These are phyloP conservation scores for Toxostoma redivivum DNA, from an alignment of 2,113 vertebrate genomes.

Conservation along the genomic window DNA sequence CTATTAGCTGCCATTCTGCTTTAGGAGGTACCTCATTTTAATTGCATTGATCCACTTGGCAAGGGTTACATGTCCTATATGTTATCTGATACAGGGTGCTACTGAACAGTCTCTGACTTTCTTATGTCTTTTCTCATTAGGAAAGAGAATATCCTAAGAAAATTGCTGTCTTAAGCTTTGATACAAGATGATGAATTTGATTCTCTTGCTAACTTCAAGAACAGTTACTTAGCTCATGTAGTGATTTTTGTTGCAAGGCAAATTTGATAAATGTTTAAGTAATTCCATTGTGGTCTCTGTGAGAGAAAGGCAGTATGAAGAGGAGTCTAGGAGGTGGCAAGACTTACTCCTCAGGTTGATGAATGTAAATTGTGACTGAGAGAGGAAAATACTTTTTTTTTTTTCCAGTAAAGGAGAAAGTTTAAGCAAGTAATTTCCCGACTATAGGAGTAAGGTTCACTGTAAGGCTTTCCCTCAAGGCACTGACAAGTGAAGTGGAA, in stretches of 20 bases:
- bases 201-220: neutral
- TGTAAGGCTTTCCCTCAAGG: neutral
- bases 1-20: neutral
- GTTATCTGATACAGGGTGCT: neutral
- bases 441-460: neutral
- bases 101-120: neutral
- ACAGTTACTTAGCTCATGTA: neutral
- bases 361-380: neutral
- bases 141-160: neutral
- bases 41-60: neutral
- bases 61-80: neutral
- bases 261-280: neutral
- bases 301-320: neutral
- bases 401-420: neutral
- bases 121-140: neutral
- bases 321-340: neutral
- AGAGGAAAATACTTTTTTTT: neutral
- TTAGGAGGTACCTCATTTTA: neutral
- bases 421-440: neutral
- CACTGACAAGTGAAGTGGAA: fast-evolving
- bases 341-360: neutral
- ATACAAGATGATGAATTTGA: neutral
- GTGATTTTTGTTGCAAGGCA: neutral
- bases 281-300: neutral
- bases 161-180: neutral